A percentile compares a stretch with the other conserved stretches of the same genome.
Conservation (phyloP, 2,888 invertebrate genomes). For the Tetramorium bicarinatum region DNA sequence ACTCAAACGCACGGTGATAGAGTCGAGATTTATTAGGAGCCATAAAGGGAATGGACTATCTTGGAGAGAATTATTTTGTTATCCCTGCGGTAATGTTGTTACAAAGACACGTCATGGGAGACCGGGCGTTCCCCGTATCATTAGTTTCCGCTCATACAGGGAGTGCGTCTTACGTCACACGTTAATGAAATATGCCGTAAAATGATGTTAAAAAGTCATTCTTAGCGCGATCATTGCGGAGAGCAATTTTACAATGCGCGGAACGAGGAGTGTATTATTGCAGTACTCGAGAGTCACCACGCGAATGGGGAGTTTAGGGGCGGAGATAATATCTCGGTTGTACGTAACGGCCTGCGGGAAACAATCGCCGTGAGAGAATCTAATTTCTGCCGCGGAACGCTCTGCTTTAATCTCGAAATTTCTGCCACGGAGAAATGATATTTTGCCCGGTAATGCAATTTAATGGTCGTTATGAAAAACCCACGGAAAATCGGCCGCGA, state of each 20-base stretch:
- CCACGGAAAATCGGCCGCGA: constrained; percentile 47
- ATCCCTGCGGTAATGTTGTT: not conserved
- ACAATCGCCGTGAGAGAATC: constrained; percentile 65
- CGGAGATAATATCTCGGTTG: constrained; percentile 61
- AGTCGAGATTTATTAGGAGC: constrained; percentile 13
- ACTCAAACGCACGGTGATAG: not conserved
- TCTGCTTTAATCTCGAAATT: constrained; percentile 69
- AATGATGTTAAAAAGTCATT: constrained; percentile 36
- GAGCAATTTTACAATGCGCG: constrained; percentile 1
- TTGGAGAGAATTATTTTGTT: constrained; percentile 19
- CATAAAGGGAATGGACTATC: constrained; percentile 23
- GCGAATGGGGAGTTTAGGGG: constrained; percentile 47
- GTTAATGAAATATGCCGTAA: not conserved
- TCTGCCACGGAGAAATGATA: constrained; percentile 62
- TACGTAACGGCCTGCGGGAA: constrained; percentile 58
- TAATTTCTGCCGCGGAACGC: constrained; percentile 59
- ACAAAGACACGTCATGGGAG: not conserved
- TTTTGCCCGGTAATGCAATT: constrained; percentile 56
- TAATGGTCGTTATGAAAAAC: constrained; percentile 52
- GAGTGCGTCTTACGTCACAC: not conserved
- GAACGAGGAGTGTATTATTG: constrained; percentile 23
- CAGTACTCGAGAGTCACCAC: constrained; percentile 33
- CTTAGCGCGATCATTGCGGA: constrained; percentile 9
- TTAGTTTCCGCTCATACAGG: not conserved
- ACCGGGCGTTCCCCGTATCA: not conserved